phyloP scores from a whole-genome alignment of 2,888 invertebrate genomes.

The Agrypnus murinus region DNA sequence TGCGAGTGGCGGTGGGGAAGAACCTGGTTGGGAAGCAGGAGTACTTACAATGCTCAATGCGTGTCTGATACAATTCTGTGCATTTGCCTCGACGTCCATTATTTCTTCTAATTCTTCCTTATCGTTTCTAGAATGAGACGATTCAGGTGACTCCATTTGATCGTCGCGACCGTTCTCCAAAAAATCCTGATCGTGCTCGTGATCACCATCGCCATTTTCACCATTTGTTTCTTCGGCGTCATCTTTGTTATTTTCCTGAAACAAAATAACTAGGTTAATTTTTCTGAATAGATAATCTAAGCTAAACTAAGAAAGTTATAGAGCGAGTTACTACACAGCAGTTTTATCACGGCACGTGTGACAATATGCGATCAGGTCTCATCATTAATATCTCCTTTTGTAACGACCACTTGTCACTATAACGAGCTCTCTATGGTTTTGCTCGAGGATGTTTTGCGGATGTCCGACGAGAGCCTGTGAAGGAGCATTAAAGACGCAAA shows the following conservation, averaged over 20 bases:
- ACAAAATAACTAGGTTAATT: constrained; percentile 37
- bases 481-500: constrained; percentile 34
- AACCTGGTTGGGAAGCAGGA: constrained; percentile 65
- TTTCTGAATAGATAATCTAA: no score
- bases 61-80: constrained; percentile 74
- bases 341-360: background rate
- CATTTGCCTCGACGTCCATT: constrained; percentile 72
- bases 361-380: constrained; percentile 18
- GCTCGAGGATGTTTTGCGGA: constrained; percentile 31
- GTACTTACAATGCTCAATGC: constrained; percentile 74
- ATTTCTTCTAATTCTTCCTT: constrained; percentile 74
- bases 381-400: constrained; percentile 31
- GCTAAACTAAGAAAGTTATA: no score
- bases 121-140: constrained; percentile 73
- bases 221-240: constrained; percentile 65
- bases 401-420: constrained; percentile 34
- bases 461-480: constrained; percentile 35
- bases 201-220: constrained; percentile 65
- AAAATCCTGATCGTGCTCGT: constrained; percentile 71
- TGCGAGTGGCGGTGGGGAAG: constrained; percentile 68
- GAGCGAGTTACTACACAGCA: no score
- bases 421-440: constrained; percentile 41
- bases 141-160: constrained; percentile 72
- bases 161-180: constrained; percentile 71
- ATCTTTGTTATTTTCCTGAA: constrained; percentile 66